A percentile compares a stretch with the other conserved stretches of the same genome.
phyloP scores from a whole-genome alignment of 2,113 vertebrate species.

The Pseudolaguvia tuberculata region DNA sequence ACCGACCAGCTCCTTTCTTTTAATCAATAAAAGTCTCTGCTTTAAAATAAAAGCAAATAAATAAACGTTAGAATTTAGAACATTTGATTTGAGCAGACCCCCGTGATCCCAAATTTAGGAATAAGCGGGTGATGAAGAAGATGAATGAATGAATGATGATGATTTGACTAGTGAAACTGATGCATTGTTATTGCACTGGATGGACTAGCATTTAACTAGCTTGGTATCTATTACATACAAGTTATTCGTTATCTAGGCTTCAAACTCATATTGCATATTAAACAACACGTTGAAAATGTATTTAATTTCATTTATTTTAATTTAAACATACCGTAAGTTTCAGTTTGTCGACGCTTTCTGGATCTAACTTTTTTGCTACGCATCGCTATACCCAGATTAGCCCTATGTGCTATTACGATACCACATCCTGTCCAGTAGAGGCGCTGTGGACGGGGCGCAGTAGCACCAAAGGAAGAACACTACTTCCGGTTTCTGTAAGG shows the following conservation, averaged over 20 bases:
- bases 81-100: too few species aligned
- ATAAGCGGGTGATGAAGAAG: too few species aligned
- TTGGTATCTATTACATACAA: not conserved
- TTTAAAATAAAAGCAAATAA: not conserved
- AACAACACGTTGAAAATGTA: too few species aligned
- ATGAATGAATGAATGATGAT: too few species aligned
- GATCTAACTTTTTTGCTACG: not conserved
- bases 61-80: not conserved
- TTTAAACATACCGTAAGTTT: not conserved
- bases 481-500: not conserved
- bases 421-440: constrained; percentile 13
- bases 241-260: not conserved
- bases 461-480: not conserved
- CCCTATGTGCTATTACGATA: not conserved
- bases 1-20: not conserved
- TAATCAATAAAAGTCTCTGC: not conserved
- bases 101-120: too few species aligned
- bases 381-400: not conserved
- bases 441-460: not conserved
- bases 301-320: not conserved
- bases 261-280: not conserved
- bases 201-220: not conserved
- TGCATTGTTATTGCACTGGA: not conserved
- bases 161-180: too few species aligned
- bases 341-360: not conserved